These are phyloP conservation scores for Cydia fagiglandana DNA, from an alignment of 1,140 invertebrate genomes.

Conservation along the genomic window DNA sequence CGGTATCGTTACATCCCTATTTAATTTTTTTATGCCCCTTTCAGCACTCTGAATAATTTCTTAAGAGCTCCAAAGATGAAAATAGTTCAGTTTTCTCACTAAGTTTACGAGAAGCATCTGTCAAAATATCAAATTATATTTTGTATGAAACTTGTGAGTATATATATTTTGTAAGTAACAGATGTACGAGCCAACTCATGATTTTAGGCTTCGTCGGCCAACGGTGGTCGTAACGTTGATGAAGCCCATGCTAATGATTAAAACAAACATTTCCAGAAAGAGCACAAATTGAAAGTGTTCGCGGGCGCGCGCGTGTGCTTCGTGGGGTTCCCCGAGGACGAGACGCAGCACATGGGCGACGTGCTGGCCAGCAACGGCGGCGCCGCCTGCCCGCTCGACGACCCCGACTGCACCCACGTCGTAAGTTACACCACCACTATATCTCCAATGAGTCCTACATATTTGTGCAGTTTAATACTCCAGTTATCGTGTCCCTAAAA, in stretches of 20 bases:
- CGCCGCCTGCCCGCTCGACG: conserved; percentile 84
- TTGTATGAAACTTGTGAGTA: too few species aligned
- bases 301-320: conserved; percentile 92
- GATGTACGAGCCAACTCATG: too few species aligned
- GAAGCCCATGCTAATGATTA: not conserved
- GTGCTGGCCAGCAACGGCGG: conserved; percentile 93
- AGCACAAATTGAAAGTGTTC: conserved; percentile 92
- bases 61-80: too few species aligned
- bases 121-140: too few species aligned
- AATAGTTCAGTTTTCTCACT: too few species aligned
- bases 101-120: too few species aligned
- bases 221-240: not conserved
- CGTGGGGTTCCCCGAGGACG: conserved; percentile 92
- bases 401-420: conserved; percentile 93
- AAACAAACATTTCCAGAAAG: conserved; percentile 67
- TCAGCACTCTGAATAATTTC: too few species aligned
- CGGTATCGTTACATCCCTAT: too few species aligned
- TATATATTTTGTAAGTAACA: too few species aligned
- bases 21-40: too few species aligned
- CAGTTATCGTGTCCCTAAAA: not conserved
- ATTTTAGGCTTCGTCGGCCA: too few species aligned
- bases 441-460: not conserved
- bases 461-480: not conserved
- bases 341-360: conserved; percentile 94
- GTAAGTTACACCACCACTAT: conserved; percentile 81